These are phyloP conservation scores for Triplophysa rosa DNA, from an alignment of 2,113 vertebrate genomes.

Conservation along the genomic window DNA sequence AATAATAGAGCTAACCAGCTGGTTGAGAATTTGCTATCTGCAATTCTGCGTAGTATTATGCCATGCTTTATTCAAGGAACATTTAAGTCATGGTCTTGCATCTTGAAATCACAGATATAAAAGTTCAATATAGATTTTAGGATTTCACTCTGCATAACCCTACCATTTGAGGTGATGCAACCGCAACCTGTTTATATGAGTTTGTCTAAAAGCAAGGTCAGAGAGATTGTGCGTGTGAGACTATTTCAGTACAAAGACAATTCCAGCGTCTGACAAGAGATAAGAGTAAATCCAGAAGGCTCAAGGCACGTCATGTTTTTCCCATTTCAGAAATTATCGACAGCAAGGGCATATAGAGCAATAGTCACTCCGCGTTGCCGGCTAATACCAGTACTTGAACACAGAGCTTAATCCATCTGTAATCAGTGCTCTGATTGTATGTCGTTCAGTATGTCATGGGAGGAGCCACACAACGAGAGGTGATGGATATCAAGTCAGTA, in stretches of 20 bases:
- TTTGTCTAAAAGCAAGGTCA: constrained; percentile 13
- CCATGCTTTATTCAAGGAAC: background rate
- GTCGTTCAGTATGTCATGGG: constrained; percentile 17
- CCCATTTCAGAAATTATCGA: constrained; percentile 57
- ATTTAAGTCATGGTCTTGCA: background rate
- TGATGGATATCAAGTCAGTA: constrained; percentile 64
- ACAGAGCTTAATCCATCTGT: background rate
- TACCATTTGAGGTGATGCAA: background rate
- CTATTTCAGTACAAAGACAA: constrained; percentile 24
- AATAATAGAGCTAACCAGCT: no score
- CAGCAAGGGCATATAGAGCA: constrained; percentile 45
- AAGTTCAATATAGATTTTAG: background rate
- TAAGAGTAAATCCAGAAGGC: constrained; percentile 38
- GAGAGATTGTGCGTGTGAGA: background rate
- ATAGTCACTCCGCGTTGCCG: background rate
- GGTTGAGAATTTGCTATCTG: no score
- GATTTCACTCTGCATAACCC: background rate
- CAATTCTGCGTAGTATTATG: no score
- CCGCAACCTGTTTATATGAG: constrained; percentile 10
- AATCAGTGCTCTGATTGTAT: background rate
- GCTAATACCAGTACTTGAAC: background rate
- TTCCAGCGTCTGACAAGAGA: constrained; percentile 27
- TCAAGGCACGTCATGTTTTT: constrained; percentile 56
- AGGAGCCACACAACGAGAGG: constrained; percentile 56
- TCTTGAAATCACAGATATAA: background rate